These are phyloP conservation scores for Cariama cristata DNA, from an alignment of 2,113 vertebrate species.

Conservation along the genomic window DNA sequence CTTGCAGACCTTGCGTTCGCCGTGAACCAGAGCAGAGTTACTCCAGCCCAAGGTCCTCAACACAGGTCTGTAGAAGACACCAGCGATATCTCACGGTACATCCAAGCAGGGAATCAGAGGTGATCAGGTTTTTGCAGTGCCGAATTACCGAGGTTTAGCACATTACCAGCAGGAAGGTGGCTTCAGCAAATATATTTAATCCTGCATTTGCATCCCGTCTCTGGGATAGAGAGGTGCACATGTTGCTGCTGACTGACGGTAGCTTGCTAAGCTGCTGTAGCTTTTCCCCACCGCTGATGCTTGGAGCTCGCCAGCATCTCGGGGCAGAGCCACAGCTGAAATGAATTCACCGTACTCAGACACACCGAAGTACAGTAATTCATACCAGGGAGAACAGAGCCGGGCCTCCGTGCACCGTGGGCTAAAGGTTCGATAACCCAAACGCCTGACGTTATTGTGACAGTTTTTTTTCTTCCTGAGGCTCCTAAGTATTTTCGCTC, in stretches of 20 bases:
- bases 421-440: not conserved
- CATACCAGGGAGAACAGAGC: not conserved
- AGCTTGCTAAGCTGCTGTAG: not conserved
- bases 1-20: not conserved
- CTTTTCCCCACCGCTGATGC: not conserved
- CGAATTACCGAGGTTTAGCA: not conserved
- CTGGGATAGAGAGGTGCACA: not conserved
- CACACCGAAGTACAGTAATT: not conserved
- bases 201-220: not conserved
- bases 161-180: not conserved
- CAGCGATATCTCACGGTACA: not conserved
- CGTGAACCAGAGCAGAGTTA: not conserved
- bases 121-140: not conserved
- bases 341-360: not conserved
- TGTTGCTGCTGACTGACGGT: not conserved
- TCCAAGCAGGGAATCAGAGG: not conserved
- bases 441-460: not conserved
- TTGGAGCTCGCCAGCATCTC: not conserved
- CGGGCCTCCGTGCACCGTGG: not conserved
- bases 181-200: not conserved
- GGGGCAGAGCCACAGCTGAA: not conserved
- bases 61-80: not conserved
- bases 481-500: slow-evolving; percentile 8
- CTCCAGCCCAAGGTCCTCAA: not conserved
- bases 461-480: not conserved